Evolutionary conservation across 2,888 invertebrate species (phyloP), one percentile per base, ranked within the genome.

Genomic region (Thereva nobilitata): DNA sequence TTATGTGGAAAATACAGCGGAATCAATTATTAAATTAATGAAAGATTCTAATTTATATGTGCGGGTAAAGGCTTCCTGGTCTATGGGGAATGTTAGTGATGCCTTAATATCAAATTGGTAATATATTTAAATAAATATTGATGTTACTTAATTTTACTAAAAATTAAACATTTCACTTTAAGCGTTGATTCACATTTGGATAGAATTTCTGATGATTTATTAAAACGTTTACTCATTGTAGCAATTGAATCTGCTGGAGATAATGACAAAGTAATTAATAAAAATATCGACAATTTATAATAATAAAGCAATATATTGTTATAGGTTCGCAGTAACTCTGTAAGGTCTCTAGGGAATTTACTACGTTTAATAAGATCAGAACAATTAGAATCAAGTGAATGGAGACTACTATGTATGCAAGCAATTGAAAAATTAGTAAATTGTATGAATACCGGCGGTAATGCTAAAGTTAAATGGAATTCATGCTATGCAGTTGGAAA

Each of bases 391-490:
- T 77, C 82, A 42, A 73, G 79, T 12, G 82, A 83, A 72, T 82
- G 87, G 72, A 83, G 83, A 71, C 80, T 83, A 44, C 79, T 86
- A 61, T 83, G 86, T 66, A 84, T 86, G 72, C 77, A 79, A 1
- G 88, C 89, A 3, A 85, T 92, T 70, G 81, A 83, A 71, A 86
- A 86, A 73, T 83, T 95, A 52, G 82, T 91, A 63, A 86, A 87
- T 72, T 89, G 88, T 77, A 87, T 90, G 12, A 85, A 84, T 6
- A 84, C 85, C 44, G 89, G 89, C 38, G 85, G 86, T 57, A 89
- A 89, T 77, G 91, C 93, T 86, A 95, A 95, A 83, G 92, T 93
- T 44, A 86, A 93, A 63, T 95, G 95, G 95, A 95, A 95, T 80
- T 89, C 94, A 1, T 95, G 95, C 78, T 91, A 94, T 77, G 93